A percentile compares a stretch with the other conserved stretches of the same genome.
Conservation (phyloP, 2,888 invertebrate species). For the Chouioia cunea region DNA sequence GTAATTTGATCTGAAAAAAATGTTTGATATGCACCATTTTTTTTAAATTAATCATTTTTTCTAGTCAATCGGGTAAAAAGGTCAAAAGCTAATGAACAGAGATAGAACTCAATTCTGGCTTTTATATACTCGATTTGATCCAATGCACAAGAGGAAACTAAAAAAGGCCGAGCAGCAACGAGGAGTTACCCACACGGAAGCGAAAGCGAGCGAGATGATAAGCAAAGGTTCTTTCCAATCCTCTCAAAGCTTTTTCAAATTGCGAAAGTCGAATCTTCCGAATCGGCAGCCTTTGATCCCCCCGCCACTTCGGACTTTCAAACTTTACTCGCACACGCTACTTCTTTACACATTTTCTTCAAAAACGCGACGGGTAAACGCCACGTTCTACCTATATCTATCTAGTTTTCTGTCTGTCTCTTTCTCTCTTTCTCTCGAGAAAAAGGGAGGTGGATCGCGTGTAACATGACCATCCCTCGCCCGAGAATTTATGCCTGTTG, state of each 20-base stretch:
- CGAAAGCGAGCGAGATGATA: conserved; percentile 39
- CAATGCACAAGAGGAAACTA: conserved; percentile 4
- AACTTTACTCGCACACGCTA: conserved; percentile 38
- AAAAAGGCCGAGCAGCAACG: not conserved
- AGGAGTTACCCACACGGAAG: conserved; percentile 24
- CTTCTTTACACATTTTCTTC: conserved; percentile 58
- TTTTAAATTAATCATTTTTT: conserved; percentile 20
- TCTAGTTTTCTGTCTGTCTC: not conserved
- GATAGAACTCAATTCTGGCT: conserved; percentile 26
- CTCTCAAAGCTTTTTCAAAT: conserved; percentile 54
- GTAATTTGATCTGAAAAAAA: too few relatives aligned
- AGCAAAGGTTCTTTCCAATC: conserved; percentile 47
- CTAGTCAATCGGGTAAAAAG: not conserved
- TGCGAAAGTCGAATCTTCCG: conserved; percentile 52
- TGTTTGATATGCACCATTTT: not conserved
- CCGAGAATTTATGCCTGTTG: conserved; percentile 67
- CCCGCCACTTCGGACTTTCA: conserved; percentile 31
- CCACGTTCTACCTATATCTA: not conserved
- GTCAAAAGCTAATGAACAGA: conserved; percentile 34
- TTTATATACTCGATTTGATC: conserved; percentile 36
- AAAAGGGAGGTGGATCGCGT: conserved; percentile 51
- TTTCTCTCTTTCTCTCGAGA: conserved; percentile 3
- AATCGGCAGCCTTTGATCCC: conserved; percentile 52
- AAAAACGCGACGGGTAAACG: not conserved
- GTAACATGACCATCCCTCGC: conserved; percentile 67